phyloP scores from a whole-genome alignment of 2,888 invertebrate genomes.

The Cheilosia vulpina region DNA sequence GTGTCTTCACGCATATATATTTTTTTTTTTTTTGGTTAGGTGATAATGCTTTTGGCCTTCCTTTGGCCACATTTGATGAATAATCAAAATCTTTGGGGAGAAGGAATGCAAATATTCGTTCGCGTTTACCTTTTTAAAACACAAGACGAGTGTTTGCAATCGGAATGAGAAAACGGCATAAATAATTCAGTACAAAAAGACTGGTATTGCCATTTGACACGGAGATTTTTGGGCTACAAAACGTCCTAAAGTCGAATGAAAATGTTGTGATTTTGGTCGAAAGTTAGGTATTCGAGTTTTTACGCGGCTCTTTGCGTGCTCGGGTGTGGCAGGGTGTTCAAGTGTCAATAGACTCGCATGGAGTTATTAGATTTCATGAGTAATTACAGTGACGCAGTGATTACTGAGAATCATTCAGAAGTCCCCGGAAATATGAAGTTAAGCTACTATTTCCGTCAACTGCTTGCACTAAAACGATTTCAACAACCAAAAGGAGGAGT shows the following conservation, averaged over 20 bases:
- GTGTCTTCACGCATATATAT: slow-evolving; percentile 34
- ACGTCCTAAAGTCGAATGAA: neutral
- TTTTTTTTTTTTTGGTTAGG: slow-evolving; percentile 21
- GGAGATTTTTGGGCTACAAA: slow-evolving; percentile 8
- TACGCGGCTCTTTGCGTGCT: neutral
- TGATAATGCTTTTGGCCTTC: slow-evolving; percentile 50
- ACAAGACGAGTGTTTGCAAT: neutral
- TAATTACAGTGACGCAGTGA: no score
- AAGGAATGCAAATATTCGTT: slow-evolving; percentile 19
- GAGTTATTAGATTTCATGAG: no score
- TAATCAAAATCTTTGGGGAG: slow-evolving; percentile 32
- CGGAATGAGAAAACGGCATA: neutral
- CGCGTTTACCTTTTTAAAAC: neutral
- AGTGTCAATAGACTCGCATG: neutral
- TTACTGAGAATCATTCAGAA: no score
- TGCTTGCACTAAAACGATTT: no score
- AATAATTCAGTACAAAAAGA: neutral
- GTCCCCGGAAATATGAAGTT: no score
- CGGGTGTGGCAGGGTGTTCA: neutral
- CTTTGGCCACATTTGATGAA: slow-evolving; percentile 64
- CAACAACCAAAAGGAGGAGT: no score
- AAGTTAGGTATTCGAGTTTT: neutral
- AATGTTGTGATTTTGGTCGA: neutral
- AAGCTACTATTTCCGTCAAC: no score
- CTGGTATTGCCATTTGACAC: slow-evolving; percentile 16